Base-by-base conservation (phyloP, 2,113 vertebrate genomes). In the Brachypodius melanocephalos region DNA sequence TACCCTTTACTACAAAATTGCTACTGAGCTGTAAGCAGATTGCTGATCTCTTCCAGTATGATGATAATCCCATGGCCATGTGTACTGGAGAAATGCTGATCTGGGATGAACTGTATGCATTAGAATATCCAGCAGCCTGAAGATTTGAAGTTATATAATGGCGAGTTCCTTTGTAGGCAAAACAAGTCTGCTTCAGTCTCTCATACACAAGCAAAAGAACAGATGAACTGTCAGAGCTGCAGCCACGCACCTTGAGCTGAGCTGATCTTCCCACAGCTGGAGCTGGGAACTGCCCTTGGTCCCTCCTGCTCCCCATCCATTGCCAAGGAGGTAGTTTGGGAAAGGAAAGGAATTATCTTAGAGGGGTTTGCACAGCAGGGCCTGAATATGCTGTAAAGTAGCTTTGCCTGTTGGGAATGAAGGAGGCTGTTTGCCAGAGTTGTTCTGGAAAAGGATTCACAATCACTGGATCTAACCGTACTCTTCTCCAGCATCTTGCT, bases 131-230 rank as follows among this genome's bases (percentile, higher is more conserved):
- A 74, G 46, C 55, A 71, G 63, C 34, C 55, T 1, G 1, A 86
- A 78, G 85, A 65, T 63, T 20, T 73, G 45, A 49, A 49, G 34
- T 79, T 91, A 46, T 8, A 1, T 66, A 83, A 73, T 31, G 24
- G 15, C 48, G 67, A 73, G 32, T 40, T 89, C 45, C 54, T 62
- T 57, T 21, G 19, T 21, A 72, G 78, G 48, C 45, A 68, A 24
- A 78, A 62, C 48, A 57, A 54, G 24, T 66, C 58, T 67, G 40
- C 24, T 85, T 89, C 38, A 38, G 52, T 38, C 12, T 78, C n/a
- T 65, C 1, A 1, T 52, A 14, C 0, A 0, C 19, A 58, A 59
- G 15, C 28, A 49, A 14, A 67, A 67, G 57, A 52, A 24, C 14
- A 24, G 45, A 22, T 65, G 51, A 82, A 52, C 32, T 7, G 5